Conservation (phyloP, 2,113 vertebrate genomes). For the Poeciliopsis prolifica region DNA sequence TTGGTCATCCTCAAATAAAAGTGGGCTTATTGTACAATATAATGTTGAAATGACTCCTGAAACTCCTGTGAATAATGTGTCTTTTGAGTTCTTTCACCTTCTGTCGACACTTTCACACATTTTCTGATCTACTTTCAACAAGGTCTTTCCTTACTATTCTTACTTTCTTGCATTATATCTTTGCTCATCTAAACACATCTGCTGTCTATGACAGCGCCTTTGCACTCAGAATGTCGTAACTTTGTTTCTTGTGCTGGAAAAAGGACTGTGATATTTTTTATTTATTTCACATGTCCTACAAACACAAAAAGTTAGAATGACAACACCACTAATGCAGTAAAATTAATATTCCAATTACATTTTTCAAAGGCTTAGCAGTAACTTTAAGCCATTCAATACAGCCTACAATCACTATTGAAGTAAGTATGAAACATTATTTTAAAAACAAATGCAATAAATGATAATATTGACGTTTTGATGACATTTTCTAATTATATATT, state of each 20-base stretch:
- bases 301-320: neutral
- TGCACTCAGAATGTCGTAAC: constrained; percentile 56
- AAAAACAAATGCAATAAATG: too few species aligned
- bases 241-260: neutral
- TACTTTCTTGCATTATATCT: neutral
- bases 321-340: too few species aligned
- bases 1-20: neutral
- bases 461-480: too few species aligned
- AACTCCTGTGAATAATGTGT: neutral
- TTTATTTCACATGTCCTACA: neutral
- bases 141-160: neutral
- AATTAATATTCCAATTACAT: neutral
- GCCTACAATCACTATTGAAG: neutral
- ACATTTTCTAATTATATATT: too few species aligned
- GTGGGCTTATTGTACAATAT: neutral
- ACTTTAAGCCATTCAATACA: neutral
- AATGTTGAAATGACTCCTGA: neutral
- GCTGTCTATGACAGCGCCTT: constrained; percentile 33
- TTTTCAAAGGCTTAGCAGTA: neutral
- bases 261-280: too few species aligned
- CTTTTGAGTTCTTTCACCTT: constrained; percentile 7
- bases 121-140: neutral
- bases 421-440: too few species aligned
- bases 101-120: constrained; percentile 21
- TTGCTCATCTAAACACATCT: constrained; percentile 11